Conservation (phyloP, 2,113 vertebrate genomes). For the Origma solitaria region DNA sequence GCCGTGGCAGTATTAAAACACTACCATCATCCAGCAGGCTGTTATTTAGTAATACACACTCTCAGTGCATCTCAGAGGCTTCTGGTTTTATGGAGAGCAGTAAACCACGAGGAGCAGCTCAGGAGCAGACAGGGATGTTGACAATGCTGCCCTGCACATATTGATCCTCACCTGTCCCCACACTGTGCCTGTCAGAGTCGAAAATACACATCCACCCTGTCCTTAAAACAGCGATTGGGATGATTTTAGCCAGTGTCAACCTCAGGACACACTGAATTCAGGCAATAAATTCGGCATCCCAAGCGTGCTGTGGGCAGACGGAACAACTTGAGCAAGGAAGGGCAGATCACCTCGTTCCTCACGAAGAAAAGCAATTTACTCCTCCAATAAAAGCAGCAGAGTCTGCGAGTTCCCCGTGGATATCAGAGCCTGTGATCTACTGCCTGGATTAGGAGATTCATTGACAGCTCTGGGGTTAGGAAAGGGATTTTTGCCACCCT, state of each 20-base stretch:
- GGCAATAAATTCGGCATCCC: background rate
- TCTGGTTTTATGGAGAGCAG: background rate
- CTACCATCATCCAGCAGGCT: background rate
- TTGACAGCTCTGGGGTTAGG: background rate
- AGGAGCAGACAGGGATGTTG: background rate
- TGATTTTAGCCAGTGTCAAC: background rate
- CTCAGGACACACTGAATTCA: background rate
- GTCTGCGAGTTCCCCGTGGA: background rate
- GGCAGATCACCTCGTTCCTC: background rate
- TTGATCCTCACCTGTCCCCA: background rate
- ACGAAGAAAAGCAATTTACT: slow-evolving; percentile 6
- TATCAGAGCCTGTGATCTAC: background rate
- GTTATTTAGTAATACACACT: background rate
- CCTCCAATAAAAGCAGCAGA: background rate
- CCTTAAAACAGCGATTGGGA: background rate
- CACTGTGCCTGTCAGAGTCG: background rate
- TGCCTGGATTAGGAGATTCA: background rate
- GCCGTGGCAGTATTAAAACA: background rate
- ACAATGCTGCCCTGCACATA: background rate
- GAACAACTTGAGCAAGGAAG: background rate
- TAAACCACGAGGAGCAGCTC: background rate
- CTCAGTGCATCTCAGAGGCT: background rate
- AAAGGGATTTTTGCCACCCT: background rate
- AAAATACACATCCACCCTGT: background rate
- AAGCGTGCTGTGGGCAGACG: rapidly evolving